Evolutionary conservation across 1,140 invertebrate species (phyloP).

Genomic region (Lasioglossum albipes): DNA sequence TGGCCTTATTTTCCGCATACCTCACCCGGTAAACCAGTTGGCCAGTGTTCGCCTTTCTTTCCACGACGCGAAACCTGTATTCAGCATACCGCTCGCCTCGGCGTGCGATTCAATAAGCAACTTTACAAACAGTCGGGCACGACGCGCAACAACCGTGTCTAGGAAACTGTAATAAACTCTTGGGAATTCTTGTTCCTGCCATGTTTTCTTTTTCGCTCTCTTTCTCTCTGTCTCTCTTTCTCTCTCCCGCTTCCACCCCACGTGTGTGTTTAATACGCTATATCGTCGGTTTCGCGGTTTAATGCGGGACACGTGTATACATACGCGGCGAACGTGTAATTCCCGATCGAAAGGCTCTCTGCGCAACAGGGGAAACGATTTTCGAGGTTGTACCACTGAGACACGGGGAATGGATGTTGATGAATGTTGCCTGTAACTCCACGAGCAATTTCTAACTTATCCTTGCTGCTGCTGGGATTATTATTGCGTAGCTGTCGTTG

Average conservation of each 20-base stretch:
- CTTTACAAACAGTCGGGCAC: slow-evolving; percentile 39
- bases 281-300: background rate
- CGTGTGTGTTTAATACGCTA: too few species aligned
- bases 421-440: too few species aligned
- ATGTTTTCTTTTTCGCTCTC: background rate
- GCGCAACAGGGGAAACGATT: background rate
- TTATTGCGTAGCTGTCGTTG: too few species aligned
- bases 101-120: slow-evolving; percentile 39
- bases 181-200: background rate
- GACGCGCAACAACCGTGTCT: slow-evolving; percentile 25
- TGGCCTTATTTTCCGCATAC: slow-evolving; percentile 51
- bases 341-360: background rate
- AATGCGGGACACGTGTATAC: background rate
- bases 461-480: too few species aligned
- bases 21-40: slow-evolving; percentile 57
- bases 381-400: background rate
- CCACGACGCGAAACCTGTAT: slow-evolving; percentile 42
- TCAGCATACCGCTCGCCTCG: slow-evolving; percentile 46
- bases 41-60: slow-evolving; percentile 49
- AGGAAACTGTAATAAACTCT: slow-evolving; percentile 17
- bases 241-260: background rate
- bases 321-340: background rate
- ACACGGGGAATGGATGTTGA: too few species aligned
- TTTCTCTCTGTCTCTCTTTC: background rate
- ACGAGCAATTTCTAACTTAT: too few species aligned